A percentile compares a stretch with the other conserved stretches of the same genome.
Conservation (phyloP, 2,888 invertebrate species). For the Callinectes sapidus region DNA sequence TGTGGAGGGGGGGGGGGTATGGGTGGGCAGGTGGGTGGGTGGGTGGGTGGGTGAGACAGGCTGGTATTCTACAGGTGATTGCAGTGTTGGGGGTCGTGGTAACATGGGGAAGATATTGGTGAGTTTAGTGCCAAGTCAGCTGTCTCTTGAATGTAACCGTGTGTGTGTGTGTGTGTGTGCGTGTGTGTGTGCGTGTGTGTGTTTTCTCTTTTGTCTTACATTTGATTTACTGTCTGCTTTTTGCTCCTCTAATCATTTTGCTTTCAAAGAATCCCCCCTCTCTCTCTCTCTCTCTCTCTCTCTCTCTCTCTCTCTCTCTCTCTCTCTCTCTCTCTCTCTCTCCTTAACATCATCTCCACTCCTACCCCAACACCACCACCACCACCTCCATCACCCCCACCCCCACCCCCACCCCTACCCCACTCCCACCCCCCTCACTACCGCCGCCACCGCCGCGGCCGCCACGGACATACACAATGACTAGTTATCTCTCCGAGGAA, state of each 20-base stretch:
- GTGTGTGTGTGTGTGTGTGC: constrained; percentile 7
- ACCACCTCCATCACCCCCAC: background rate
- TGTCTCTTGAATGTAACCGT: background rate
- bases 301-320: background rate
- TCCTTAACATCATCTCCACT: background rate
- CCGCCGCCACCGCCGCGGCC: background rate
- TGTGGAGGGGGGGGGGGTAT: background rate
- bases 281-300: constrained; percentile 7
- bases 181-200: constrained; percentile 13
- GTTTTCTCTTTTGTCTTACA: background rate
- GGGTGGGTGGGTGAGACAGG: background rate
- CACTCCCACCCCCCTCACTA: background rate
- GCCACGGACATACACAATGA: constrained; percentile 34
- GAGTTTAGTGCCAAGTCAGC: background rate
- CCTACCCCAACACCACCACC: background rate
- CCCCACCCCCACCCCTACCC: background rate
- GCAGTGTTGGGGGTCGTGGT: background rate
- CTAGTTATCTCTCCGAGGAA: constrained; percentile 37
- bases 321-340: constrained; percentile 19
- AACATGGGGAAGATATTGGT: background rate
- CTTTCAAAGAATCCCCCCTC: background rate
- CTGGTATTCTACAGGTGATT: background rate
- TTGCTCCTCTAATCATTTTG: background rate
- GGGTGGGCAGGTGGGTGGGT: background rate
- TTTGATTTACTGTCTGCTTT: background rate